A percentile compares a stretch with the other conserved stretches of the same genome.
These are phyloP conservation scores for Dorcus hopei DNA, from an alignment of 2,888 invertebrate species.

Conservation along the genomic window DNA sequence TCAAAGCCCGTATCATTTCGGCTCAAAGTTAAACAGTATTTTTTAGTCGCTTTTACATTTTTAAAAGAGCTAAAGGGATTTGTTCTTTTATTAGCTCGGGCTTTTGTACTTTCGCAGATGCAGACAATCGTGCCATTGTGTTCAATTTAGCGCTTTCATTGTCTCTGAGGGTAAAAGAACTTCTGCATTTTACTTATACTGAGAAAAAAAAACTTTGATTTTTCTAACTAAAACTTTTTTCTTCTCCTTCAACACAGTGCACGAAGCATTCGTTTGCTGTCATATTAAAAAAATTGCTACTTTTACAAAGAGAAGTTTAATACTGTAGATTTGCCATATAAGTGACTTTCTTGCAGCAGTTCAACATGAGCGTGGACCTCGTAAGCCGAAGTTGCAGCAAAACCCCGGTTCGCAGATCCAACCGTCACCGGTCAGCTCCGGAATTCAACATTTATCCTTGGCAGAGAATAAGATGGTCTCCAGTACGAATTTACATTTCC, in stretches of 20 bases:
- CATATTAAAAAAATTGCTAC: neutral
- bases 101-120: slow-evolving; percentile 40
- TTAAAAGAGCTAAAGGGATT: slow-evolving; percentile 45
- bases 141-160: slow-evolving; percentile 38
- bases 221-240: neutral
- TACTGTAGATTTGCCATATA: too few relatives aligned
- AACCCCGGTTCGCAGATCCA: slow-evolving; percentile 29
- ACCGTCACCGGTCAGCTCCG: slow-evolving; percentile 38
- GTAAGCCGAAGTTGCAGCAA: slow-evolving; percentile 81
- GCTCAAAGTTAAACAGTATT: slow-evolving; percentile 46
- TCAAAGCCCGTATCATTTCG: slow-evolving; percentile 43
- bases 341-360: slow-evolving; percentile 67
- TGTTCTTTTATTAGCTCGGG: slow-evolving; percentile 42
- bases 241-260: neutral
- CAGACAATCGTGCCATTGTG: slow-evolving; percentile 39
- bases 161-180: slow-evolving; percentile 7
- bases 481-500: slow-evolving; percentile 38
- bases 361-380: slow-evolving; percentile 93
- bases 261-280: too few relatives aligned
- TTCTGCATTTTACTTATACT: neutral
- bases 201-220: neutral
- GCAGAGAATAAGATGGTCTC: slow-evolving; percentile 34
- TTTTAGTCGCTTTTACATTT: slow-evolving; percentile 45
- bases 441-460: slow-evolving; percentile 25
- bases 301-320: too few relatives aligned